phyloP scores from a whole-genome alignment of 2,113 vertebrate genomes.

The Zingel zingel region DNA sequence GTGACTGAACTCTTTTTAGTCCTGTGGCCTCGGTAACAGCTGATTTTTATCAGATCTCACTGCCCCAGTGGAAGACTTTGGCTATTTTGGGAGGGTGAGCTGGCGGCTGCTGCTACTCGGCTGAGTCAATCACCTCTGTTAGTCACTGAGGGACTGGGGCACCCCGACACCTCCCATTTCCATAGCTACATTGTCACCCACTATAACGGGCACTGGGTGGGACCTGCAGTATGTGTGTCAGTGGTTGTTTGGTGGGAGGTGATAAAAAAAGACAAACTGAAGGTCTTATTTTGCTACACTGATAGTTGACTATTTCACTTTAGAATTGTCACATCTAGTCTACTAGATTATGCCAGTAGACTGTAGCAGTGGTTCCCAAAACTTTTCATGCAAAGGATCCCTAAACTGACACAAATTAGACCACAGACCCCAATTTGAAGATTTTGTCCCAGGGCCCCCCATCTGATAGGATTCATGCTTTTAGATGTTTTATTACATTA shows the following conservation, averaged over 20 bases:
- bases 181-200: slow-evolving; percentile 70
- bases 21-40: slow-evolving; percentile 81
- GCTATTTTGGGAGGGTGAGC: slow-evolving; percentile 91
- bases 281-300: slow-evolving; percentile 42
- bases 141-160: slow-evolving; percentile 64
- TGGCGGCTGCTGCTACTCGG: slow-evolving; percentile 75
- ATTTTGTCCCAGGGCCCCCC: too few relatives aligned
- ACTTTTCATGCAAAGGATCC: too few relatives aligned
- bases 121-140: slow-evolving; percentile 88
- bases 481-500: too few relatives aligned
- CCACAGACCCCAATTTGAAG: too few relatives aligned
- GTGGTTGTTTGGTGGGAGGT: slow-evolving; percentile 10
- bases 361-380: not conserved
- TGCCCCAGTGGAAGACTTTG: slow-evolving; percentile 52
- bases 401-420: too few relatives aligned
- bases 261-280: slow-evolving; percentile 10
- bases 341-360: not conserved
- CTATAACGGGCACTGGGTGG: slow-evolving; percentile 69
- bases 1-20: slow-evolving; percentile 77
- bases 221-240: slow-evolving; percentile 59
- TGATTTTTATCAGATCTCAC: slow-evolving; percentile 88
- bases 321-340: not conserved
- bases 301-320: not conserved
- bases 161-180: slow-evolving; percentile 66
- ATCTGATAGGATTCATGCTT: too few relatives aligned